A percentile compares a stretch with the other conserved stretches of the same genome.
phyloP scores from a whole-genome alignment of 2,797 vertebrate genomes.

The Mycteria americana region DNA sequence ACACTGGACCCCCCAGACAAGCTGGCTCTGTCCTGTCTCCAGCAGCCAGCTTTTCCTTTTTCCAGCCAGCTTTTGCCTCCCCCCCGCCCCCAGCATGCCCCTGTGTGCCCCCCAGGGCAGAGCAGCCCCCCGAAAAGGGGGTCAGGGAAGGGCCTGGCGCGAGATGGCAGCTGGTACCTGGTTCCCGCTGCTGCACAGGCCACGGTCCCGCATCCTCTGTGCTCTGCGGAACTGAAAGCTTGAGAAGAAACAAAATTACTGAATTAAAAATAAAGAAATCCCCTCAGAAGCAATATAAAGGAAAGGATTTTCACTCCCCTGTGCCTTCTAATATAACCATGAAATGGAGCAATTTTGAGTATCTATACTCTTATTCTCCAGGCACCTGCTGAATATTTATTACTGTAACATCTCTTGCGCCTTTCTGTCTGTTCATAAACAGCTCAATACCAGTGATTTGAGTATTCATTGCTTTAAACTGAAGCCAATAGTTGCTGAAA shows the following conservation, averaged over 20 bases:
- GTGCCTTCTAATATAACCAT: not conserved
- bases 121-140: not conserved
- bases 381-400: slow-evolving; percentile 29
- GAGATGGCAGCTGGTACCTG: not conserved
- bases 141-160: rapidly evolving
- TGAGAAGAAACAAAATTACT: not conserved
- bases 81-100: not conserved
- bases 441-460: not conserved
- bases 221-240: not conserved
- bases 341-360: not conserved
- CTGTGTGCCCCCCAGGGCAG: not conserved
- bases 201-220: not conserved
- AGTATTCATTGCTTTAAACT: not conserved
- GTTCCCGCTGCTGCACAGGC: not conserved
- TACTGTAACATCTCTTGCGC: not conserved
- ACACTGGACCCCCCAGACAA: rapidly evolving
- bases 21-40: rapidly evolving
- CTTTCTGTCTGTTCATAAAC: not conserved
- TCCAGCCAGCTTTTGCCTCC: not conserved
- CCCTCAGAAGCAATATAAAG: slow-evolving; percentile 5
- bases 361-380: not conserved
- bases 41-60: not conserved
- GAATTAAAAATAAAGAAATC: not conserved
- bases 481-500: slow-evolving; percentile 13
- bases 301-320: not conserved